Percentiles rank a stretch among this genome's conserved stretches.
Conservation (phyloP, 2,113 vertebrate species). For the Phylloscopus trochiloides region DNA sequence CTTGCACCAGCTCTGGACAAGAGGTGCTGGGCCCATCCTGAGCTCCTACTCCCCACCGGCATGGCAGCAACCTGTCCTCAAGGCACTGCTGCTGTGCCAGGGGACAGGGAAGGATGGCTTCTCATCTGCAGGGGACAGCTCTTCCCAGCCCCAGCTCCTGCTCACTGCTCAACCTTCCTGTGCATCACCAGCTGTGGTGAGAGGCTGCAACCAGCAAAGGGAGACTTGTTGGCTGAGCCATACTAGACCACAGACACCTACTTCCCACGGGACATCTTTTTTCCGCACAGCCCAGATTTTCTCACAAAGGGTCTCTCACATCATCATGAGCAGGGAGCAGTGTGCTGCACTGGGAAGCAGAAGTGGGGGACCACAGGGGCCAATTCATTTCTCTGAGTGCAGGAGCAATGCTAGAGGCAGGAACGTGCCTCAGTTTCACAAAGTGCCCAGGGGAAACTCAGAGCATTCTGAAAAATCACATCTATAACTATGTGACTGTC, state of each 20-base stretch:
- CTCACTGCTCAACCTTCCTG: rapidly evolving
- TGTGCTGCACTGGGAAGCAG: background rate
- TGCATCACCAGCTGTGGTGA: rapidly evolving
- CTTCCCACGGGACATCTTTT: background rate
- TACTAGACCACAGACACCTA: background rate
- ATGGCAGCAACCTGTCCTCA: background rate
- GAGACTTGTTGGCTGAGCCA: background rate
- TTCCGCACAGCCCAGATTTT: background rate
- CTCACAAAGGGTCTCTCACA: background rate
- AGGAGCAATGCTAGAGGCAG: background rate
- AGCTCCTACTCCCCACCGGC: background rate
- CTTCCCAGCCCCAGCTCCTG: background rate
- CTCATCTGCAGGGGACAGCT: rapidly evolving
- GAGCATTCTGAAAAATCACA: background rate
- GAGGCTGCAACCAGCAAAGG: background rate
- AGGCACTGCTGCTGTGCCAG: rapidly evolving
- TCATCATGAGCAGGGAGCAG: background rate
- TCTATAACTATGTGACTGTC: background rate
- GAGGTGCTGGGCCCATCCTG: background rate
- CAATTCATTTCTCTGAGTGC: background rate
- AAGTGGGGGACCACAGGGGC: rapidly evolving
- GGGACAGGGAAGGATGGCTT: background rate
- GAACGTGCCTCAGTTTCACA: background rate
- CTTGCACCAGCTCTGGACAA: background rate
- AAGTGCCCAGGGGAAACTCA: background rate